A percentile compares a stretch with the other conserved stretches of the same genome.
Evolutionary conservation across 2,888 invertebrate genomes (phyloP).

Genomic region (Drosophila formosana): DNA sequence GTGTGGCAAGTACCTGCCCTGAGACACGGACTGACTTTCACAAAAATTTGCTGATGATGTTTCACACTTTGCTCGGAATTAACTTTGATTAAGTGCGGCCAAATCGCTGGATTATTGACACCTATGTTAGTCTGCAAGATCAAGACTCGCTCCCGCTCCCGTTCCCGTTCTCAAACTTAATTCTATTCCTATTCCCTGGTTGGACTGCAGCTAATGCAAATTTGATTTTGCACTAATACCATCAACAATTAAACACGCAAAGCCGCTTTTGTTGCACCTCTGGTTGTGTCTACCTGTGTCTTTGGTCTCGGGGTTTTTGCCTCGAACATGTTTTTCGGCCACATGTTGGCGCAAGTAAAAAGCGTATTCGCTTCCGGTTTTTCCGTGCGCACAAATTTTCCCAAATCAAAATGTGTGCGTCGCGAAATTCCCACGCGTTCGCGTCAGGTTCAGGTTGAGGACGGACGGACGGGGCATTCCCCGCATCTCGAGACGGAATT

Average conservation of each 20-base stretch:
- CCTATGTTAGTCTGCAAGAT: slow-evolving; percentile 50
- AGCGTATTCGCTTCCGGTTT: slow-evolving; percentile 68
- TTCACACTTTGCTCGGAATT: slow-evolving; percentile 64
- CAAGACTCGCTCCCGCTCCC: slow-evolving; percentile 38
- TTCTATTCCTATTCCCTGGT: no score
- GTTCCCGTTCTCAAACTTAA: slow-evolving; percentile 47
- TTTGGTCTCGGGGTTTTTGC: slow-evolving; percentile 2
- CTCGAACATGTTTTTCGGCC: slow-evolving; percentile 44
- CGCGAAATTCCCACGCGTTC: slow-evolving; percentile 78
- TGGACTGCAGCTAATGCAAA: slow-evolving; percentile 50
- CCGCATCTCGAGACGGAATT: slow-evolving; percentile 69
- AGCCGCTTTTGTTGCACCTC: slow-evolving; percentile 23
- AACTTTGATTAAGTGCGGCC: slow-evolving; percentile 77
- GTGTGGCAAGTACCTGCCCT: slow-evolving; percentile 37
- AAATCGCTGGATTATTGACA: slow-evolving; percentile 81
- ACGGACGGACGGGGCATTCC: slow-evolving; percentile 57
- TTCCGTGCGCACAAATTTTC: slow-evolving; percentile 69
- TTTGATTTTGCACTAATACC: slow-evolving; percentile 80
- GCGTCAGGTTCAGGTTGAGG: slow-evolving; percentile 30
- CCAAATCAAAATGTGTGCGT: slow-evolving; percentile 47
- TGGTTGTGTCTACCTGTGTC: slow-evolving; percentile 47
- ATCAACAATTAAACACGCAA: slow-evolving; percentile 79
- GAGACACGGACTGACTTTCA: slow-evolving; percentile 55
- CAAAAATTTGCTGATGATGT: slow-evolving; percentile 26
- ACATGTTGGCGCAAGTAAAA: slow-evolving; percentile 76